Evolutionary conservation across 2,113 vertebrate genomes (phyloP), one percentile per base, ranked within the genome.

Genomic region (Oryzias celebensis): DNA sequence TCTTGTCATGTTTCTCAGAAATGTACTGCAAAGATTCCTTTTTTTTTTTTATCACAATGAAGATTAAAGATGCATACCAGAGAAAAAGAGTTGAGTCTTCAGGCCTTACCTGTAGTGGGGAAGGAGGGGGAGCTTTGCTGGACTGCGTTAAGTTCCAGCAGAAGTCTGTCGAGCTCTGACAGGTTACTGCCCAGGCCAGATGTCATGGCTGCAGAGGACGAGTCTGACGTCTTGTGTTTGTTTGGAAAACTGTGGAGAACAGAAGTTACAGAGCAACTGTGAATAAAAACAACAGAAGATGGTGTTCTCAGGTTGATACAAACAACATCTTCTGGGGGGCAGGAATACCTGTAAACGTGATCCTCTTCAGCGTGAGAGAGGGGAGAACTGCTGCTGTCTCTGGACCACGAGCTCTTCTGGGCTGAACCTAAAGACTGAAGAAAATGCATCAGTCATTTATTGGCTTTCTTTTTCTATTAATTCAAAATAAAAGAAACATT

Each of bases 81-180:
- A 16, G 2, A 22, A 20, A 3, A 31, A 28, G 12, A 15, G 17
- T 16, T 15, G 20, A 44, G 14, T 4, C 14, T 13, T n/a, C 4
- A n/a, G 28, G 23, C 16, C 53, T 14, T 82, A 97, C 96, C 97
- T 93, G 92, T 88, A 6, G 92, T 89, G 74, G 94, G 90, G 87
- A 93, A 93, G 1, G 90, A 88, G 15, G 94, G 73, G 0, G 95
- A 91, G 62, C 90, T 94, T 54, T 98, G 94, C 51, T 99, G 96
- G 66, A 98, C 97, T 0, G 96, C 95, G 0, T 98, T 99, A 41
- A 99, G 92, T 59, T 98, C 97, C 83, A 97, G 87, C 57, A 98
- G 92, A 53, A 99, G 93, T 23, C 96, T 92, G 90, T 98, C 97
- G 18, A 99, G 92, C 88, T 99, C 96, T 0, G 96, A 98, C 16